A percentile compares a stretch with the other conserved stretches of the same genome.
These are phyloP conservation scores for Coracopsis vasa DNA, from an alignment of 2,113 vertebrate genomes.

Conservation along the genomic window DNA sequence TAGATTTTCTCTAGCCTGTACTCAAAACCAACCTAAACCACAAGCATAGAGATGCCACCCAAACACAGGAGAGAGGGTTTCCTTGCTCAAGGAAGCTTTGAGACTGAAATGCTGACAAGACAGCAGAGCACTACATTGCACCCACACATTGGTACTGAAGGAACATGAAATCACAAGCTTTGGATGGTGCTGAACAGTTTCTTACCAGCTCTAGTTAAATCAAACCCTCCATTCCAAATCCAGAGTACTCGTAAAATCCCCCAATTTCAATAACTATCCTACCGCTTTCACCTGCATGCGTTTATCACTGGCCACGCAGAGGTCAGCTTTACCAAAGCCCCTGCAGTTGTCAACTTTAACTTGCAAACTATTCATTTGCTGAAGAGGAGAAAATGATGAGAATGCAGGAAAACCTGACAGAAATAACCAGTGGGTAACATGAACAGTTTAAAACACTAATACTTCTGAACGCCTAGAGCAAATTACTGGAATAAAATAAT, in stretches of 20 bases:
- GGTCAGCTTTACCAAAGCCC: neutral
- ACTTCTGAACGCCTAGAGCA: neutral
- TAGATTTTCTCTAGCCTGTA: neutral
- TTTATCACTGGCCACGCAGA: fast-evolving
- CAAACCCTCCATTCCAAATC: neutral
- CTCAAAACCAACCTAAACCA: neutral
- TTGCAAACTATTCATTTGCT: neutral
- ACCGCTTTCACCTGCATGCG: neutral
- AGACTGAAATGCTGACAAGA: neutral
- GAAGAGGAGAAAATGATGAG: neutral
- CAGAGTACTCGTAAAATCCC: neutral
- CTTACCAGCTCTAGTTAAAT: neutral
- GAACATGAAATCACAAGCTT: neutral
- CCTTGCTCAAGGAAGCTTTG: neutral
- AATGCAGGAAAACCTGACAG: neutral
- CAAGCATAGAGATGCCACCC: neutral
- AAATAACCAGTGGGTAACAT: neutral
- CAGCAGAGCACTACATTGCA: neutral
- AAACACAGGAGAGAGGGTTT: neutral
- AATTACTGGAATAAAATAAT: neutral
- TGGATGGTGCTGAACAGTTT: neutral
- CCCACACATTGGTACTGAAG: neutral
- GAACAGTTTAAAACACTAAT: neutral
- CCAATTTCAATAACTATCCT: neutral
- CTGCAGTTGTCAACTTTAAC: neutral